Conservation (phyloP, 2,888 invertebrate species). For the Tubulanus polymorphus region DNA sequence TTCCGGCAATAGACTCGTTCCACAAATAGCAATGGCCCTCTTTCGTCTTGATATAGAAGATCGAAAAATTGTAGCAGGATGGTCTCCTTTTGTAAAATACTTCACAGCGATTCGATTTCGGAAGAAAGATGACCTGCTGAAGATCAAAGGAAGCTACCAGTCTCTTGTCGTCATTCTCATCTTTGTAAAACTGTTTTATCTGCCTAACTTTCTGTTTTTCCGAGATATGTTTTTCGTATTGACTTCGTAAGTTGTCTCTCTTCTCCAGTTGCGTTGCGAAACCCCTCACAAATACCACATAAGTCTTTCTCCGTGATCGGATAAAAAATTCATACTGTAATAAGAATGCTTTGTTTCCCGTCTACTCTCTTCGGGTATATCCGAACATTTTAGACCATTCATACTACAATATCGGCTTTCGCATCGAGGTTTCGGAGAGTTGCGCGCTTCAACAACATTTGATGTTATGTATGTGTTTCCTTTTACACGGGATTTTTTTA, state of each 20-base stretch:
- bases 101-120: constrained; percentile 4
- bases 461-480: not conserved
- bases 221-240: not conserved
- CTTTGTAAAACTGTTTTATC: not conserved
- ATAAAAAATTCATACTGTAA: not conserved
- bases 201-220: not conserved
- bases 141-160: constrained; percentile 3
- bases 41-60: constrained; percentile 2
- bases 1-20: constrained; percentile 1
- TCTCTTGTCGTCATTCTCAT: not conserved
- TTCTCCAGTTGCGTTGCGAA: constrained; percentile 1
- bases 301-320: not conserved
- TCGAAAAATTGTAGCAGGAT: constrained; percentile 6
- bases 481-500: not conserved
- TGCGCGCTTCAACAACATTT: not conserved
- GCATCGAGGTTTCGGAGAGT: not conserved
- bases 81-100: constrained; percentile 3
- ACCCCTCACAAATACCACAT: not conserved
- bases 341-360: not conserved
- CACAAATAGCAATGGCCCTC: constrained; percentile 5
- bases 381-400: not conserved
- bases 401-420: not conserved
- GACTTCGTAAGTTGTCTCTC: constrained; percentile 1
- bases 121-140: constrained; percentile 6
- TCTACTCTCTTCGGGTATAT: not conserved